Percentiles rank a stretch among this genome's conserved stretches.
These are phyloP conservation scores for Thymelicus sylvestris DNA, from an alignment of 2,888 invertebrate genomes.

Conservation along the genomic window DNA sequence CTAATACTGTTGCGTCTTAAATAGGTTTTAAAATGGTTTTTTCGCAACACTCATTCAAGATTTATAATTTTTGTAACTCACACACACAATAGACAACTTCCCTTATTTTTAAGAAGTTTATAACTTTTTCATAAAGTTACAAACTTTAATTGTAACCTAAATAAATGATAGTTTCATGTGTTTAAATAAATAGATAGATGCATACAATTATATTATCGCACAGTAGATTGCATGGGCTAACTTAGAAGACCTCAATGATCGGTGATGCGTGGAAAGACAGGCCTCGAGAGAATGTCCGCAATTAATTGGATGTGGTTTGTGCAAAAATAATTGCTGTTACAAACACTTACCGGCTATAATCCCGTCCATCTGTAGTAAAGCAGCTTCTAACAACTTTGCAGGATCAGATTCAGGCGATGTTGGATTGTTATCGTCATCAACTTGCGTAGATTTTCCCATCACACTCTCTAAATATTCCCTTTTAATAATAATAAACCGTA, in stretches of 20 bases:
- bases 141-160: background rate
- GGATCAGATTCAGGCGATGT: slow-evolving; percentile 90
- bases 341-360: slow-evolving; percentile 90
- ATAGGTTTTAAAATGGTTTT: too few species aligned
- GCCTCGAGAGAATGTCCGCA: slow-evolving; percentile 24
- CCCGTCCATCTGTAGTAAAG: slow-evolving; percentile 95
- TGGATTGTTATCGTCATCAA: slow-evolving; percentile 81
- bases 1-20: too few species aligned
- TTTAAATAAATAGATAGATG: background rate
- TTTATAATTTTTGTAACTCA: too few species aligned
- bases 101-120: too few species aligned
- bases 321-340: slow-evolving; percentile 1
- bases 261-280: slow-evolving; percentile 44
- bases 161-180: background rate
- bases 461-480: slow-evolving; percentile 50
- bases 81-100: too few species aligned
- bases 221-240: slow-evolving; percentile 22
- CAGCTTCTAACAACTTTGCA: slow-evolving; percentile 93
- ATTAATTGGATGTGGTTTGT: background rate
- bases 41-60: too few species aligned
- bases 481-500: slow-evolving; percentile 34
- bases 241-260: slow-evolving; percentile 38
- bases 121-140: too few species aligned
- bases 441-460: slow-evolving; percentile 77
- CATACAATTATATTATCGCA: background rate